A percentile compares a stretch with the other conserved stretches of the same genome.
phyloP scores from a whole-genome alignment of 2,888 invertebrate genomes.

The Fabriciana adippe region DNA sequence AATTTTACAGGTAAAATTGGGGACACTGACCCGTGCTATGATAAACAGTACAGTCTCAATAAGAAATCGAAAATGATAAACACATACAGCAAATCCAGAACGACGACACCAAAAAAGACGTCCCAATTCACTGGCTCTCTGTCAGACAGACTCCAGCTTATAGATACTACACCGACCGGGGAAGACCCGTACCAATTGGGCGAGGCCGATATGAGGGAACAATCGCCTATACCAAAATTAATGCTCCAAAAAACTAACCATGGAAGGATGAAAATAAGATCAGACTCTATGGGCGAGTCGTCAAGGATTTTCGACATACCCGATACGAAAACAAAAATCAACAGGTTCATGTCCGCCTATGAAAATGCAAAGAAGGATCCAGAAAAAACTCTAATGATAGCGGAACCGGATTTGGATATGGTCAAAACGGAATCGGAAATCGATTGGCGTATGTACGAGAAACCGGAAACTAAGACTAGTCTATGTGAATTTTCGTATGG shows the following conservation, averaged over 20 bases:
- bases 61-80: constrained; percentile 60
- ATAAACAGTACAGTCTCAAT: background rate
- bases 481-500: constrained; percentile 67
- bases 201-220: constrained; percentile 74
- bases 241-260: constrained; percentile 71
- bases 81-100: constrained; percentile 62
- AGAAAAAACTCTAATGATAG: constrained; percentile 48
- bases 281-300: constrained; percentile 43
- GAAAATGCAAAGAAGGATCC: constrained; percentile 49
- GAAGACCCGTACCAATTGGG: constrained; percentile 75
- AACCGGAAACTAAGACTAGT: constrained; percentile 55
- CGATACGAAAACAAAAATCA: constrained; percentile 43
- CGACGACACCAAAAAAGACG: constrained; percentile 50
- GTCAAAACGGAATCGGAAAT: constrained; percentile 61
- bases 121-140: constrained; percentile 64
- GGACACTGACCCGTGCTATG: background rate
- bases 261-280: constrained; percentile 58
- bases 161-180: constrained; percentile 73
- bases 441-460: constrained; percentile 59
- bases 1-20: background rate
- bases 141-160: constrained; percentile 66
- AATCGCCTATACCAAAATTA: constrained; percentile 74
- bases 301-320: constrained; percentile 58
- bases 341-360: constrained; percentile 48
- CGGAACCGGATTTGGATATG: constrained; percentile 56